These are phyloP conservation scores for Scarus forsteni DNA, from an alignment of 2,797 vertebrate genomes.

Conservation along the genomic window DNA sequence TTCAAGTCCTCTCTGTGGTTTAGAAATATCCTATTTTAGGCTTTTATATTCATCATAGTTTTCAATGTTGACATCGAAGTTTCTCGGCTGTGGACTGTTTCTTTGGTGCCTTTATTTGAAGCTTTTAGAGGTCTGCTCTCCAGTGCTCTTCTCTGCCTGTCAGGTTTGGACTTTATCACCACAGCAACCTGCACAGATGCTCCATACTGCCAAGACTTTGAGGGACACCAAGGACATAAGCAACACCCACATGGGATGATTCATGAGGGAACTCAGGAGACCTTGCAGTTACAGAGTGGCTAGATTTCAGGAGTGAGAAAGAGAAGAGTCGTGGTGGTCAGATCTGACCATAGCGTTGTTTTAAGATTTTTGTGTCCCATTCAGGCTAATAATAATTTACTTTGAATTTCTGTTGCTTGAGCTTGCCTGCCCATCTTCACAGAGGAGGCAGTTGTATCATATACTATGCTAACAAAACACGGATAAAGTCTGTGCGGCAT, in stretches of 20 bases:
- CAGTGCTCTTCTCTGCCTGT: conserved; percentile 18
- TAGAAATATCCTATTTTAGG: neutral
- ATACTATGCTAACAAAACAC: no score
- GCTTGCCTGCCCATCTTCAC: neutral
- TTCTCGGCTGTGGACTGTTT: conserved; percentile 18
- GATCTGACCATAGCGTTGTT: conserved; percentile 17
- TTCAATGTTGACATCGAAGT: neutral
- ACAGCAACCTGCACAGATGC: conserved; percentile 47
- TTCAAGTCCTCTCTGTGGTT: no score
- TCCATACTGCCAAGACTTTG: conserved; percentile 32
- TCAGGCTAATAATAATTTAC: conserved; percentile 22
- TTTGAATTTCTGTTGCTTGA: conserved; percentile 9
- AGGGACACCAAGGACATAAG: conserved; percentile 49
- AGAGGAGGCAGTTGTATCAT: conserved; percentile 2
- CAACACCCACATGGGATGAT: conserved; percentile 60
- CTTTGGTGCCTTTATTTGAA: conserved; percentile 15
- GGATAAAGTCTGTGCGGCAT: no score
- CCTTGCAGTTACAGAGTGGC: conserved; percentile 19
- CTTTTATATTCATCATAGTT: neutral
- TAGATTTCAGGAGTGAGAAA: conserved; percentile 27
- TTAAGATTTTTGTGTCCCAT: conserved; percentile 26
- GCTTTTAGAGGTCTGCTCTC: conserved; percentile 20
- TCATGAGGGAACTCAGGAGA: conserved; percentile 34
- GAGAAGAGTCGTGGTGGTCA: neutral
- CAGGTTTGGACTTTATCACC: conserved; percentile 56